Base-by-base conservation (phyloP, 2,888 invertebrate genomes). In the Steinernema carpocapsae region DNA sequence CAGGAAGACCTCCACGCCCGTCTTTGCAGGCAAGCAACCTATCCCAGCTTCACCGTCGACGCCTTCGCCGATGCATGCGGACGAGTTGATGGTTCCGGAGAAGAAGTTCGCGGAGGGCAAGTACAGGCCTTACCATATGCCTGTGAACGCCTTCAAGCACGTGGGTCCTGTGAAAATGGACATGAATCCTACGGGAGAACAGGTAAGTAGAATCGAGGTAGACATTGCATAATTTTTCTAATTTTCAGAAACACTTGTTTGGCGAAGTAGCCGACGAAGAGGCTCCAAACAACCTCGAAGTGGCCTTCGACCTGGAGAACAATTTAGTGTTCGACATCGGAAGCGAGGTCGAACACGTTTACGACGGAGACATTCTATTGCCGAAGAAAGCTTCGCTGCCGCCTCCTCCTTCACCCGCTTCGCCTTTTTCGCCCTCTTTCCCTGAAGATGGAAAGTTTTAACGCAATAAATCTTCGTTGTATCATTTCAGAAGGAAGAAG, bases 151-250 rank as follows among this genome's bases (percentile, higher is more conserved):
- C 1, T 64, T 64, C 64, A 64, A 64, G 32, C 64, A 64, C 32
- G 32, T 64, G 64, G 64, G 64, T 32, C 64, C 64, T n/a, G 48
- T 48, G 7, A 48, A 48, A 14, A 48, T 48, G 48, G 48, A 48
- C 48, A 48, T 48, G n/a, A 48, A 48, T 19, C 48, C 48, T 3
- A 48, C 4, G 4, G 48, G 48, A 17, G 37, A 10, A 37, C 37
- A 37, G 37, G 37, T 37, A 37, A 37, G 37, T 37, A 6, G 4
- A 37, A 37, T 6, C 4, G 10, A 3, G 3, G 37, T 10, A 37
- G 37, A 37, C 3, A 3, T 37, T 10, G 10, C 4, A 37, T 6
- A 6, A 10, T 37, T 10, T 37, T 37, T 10, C 37, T 37, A 6
- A 3, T 6, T 48, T 48, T 17, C 17, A 48, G 48, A 48, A 48